Base-by-base conservation (phyloP, 2,113 vertebrate genomes). In the Rattus rattus region DNA sequence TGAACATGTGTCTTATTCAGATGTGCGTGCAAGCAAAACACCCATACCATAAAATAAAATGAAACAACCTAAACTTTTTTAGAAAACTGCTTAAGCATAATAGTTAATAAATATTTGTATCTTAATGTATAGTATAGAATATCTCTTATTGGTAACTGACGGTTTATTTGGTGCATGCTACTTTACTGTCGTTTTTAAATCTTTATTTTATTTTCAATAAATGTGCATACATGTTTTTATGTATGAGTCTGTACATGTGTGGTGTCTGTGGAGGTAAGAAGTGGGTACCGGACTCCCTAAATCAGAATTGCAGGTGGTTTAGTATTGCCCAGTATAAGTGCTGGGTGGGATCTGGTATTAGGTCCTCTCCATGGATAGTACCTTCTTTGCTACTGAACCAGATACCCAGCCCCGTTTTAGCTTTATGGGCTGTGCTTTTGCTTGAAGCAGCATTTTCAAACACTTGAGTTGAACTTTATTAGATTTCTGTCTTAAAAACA, bases 401-500 rank as follows among this genome's bases (percentile, higher is more conserved):
- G n/a, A 33, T 67, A 63, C 63, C 83, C 16, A 33, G 17, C 12
- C 86, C n/a, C n/a, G 1, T 24, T 90, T 79, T 63, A 19, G 56
- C 30, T 72, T 75, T 39, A 22, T 65, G 24, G 9, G 4, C 80
- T 92, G 43, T 49, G 4, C 20, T 2, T 90, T 92, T 52, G 26
- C 30, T 20, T 63, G 88, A 92, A 91, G 22, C 4, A 81, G 86
- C 28, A 47, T 43, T 94, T 95, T 86, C 59, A 92, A 96, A n/a
- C 0, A 28, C 88, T 97, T 94, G 30, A 72, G 30, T 79, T 89
- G 43, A 95, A 61, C 94, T 89, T 70, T 90, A 90, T 47, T 81
- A 70, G 19, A 65, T 43, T 47, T 54, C 5, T 54, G 92, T 70
- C 81, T 88, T 80, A 4, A 47, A 72, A 76, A 54, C 16, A 84